These are phyloP conservation scores for Pampusana beccarii DNA, from an alignment of 2,113 vertebrate genomes.

Conservation along the genomic window DNA sequence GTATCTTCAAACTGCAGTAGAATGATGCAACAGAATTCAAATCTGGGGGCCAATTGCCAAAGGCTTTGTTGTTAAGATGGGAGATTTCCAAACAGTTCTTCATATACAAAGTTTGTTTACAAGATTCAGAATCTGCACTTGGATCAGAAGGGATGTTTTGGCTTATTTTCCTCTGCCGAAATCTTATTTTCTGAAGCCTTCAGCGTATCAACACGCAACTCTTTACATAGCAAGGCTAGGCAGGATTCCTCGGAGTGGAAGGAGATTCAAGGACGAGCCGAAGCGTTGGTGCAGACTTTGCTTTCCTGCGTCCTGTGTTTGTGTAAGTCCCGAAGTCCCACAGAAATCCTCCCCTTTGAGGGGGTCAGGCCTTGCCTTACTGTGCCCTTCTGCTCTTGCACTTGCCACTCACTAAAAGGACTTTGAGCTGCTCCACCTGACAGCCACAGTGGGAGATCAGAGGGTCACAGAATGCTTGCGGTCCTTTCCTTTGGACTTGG, in stretches of 20 bases:
- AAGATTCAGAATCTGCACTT: neutral
- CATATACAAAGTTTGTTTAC: neutral
- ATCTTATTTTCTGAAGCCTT: neutral
- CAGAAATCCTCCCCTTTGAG: neutral
- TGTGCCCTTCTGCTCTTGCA: neutral
- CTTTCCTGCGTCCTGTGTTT: neutral
- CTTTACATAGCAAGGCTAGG: neutral
- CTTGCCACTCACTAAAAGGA: neutral
- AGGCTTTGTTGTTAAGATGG: neutral
- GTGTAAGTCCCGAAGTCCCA: neutral
- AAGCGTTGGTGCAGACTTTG: rapidly evolving
- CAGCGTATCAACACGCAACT: neutral
- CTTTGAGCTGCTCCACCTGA: neutral
- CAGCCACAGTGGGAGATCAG: neutral
- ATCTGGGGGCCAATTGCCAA: neutral
- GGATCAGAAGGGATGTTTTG: neutral
- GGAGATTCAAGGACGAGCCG: neutral
- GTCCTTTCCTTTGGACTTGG: neutral
- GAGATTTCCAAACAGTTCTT: neutral
- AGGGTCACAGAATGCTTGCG: neutral
- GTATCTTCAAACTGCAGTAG: neutral
- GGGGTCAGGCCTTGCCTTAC: neutral
- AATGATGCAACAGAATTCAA: neutral
- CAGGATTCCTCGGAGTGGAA: neutral
- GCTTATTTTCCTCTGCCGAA: neutral